Conservation (phyloP, 2,797 vertebrate species). For the Tapera naevia region DNA sequence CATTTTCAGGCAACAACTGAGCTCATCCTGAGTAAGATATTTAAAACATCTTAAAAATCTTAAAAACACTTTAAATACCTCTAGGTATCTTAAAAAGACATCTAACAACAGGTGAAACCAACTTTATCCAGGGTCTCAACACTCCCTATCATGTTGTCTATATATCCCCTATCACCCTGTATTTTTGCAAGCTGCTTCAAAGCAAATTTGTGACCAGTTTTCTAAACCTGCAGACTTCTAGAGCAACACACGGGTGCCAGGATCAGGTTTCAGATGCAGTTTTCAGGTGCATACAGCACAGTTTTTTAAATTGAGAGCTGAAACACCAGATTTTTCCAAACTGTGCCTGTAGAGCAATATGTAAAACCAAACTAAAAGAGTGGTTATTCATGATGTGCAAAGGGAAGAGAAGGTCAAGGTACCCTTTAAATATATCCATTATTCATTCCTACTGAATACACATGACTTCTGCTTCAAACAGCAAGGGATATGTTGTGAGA, state of each 20-base stretch:
- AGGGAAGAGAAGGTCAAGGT: constrained; percentile 51
- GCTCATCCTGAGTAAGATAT: not conserved
- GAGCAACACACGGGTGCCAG: not conserved
- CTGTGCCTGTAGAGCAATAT: not conserved
- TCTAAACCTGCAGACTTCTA: not conserved
- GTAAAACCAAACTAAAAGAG: constrained; percentile 29
- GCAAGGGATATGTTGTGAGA: constrained; percentile 53
- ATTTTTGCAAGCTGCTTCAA: not conserved
- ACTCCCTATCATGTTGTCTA: not conserved
- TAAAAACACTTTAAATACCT: not conserved
- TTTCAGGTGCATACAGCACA: not conserved
- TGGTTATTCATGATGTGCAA: constrained; percentile 51
- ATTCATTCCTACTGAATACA: constrained; percentile 68
- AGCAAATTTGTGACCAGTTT: not conserved
- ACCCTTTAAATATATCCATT: constrained; percentile 69
- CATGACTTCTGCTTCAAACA: constrained; percentile 62
- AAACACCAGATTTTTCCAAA: constrained; percentile 43
- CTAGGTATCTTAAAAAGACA: not conserved
- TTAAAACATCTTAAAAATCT: not conserved
- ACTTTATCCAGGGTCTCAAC: not conserved
- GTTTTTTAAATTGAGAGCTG: constrained; percentile 12
- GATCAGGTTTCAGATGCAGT: not conserved
- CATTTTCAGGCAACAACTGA: not conserved
- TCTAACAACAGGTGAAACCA: not conserved
- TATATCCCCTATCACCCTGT: not conserved